Evolutionary conservation across 2,113 vertebrate genomes (phyloP), one percentile per base, ranked within the genome.

Genomic region (Hippocampus barbouri): DNA sequence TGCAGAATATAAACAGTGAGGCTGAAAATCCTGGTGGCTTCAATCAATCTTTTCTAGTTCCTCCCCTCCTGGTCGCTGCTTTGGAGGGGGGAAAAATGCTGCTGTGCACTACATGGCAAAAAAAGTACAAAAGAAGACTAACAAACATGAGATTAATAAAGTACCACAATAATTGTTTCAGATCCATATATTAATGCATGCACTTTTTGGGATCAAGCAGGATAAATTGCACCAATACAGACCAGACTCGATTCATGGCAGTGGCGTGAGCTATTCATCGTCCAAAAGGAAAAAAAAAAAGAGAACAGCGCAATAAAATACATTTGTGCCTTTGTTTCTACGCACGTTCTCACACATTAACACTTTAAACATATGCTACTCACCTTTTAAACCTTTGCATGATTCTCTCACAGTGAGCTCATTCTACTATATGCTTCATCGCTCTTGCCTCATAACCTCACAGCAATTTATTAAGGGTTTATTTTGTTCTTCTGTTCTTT

Each of bases 121-220:
- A 81, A 82, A 83, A 81, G 54, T 74, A 89, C 76, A 89, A 85
- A 73, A 79, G 49, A 87, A 88, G 56, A 73, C 71, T 60, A 77
- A 80, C 79, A 80, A 86, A 86, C 76, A 82, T 85, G 76, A 90
- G 85, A 86, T 81, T 83, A 88, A 75, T 80, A 77, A 86, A 87
- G 83, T 89, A 87, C 70, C 77, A 90, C 84, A 69, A 87, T 78
- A 85, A 75, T 76, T 79, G 76, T 87, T 89, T 84, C 72, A 86
- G 84, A 71, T 88, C 72, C 78, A 88, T 78, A 87, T 85, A 90
- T 88, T 69, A 86, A 88, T 85, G 87, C 90, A 90, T 89, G 86
- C 90, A 90, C 78, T 80, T 85, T 86, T 86, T 90, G 86, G 86
- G 75, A 85, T 83, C 89, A 90, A 89, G 91, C 89, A 89, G 81